These are phyloP conservation scores for Etheostoma spectabile DNA, from an alignment of 2,113 vertebrate species.

Conservation along the genomic window DNA sequence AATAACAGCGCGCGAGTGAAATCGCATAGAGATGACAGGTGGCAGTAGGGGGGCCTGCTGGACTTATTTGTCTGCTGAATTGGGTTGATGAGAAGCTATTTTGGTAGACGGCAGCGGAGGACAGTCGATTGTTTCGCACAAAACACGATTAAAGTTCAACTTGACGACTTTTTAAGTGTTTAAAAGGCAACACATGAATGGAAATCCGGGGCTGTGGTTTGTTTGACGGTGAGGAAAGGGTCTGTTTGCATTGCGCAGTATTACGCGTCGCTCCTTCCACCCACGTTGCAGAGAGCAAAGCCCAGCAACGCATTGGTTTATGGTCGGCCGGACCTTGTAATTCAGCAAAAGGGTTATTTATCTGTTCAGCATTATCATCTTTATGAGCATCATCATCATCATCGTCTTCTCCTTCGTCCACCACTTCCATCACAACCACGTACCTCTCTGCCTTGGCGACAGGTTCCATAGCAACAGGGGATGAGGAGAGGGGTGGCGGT, in stretches of 20 bases:
- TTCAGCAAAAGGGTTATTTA: conserved; percentile 19
- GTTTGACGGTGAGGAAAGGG: conserved; percentile 68
- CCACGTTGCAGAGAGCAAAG: conserved; percentile 80
- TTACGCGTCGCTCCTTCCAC: conserved; percentile 81
- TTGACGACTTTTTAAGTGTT: conserved; percentile 35
- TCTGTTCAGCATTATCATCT: conserved; percentile 35
- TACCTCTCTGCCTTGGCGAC: conserved; percentile 80
- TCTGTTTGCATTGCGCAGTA: conserved; percentile 83
- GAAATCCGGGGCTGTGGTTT: conserved; percentile 34
- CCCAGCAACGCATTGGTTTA: conserved; percentile 45
- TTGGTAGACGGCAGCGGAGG: conserved; percentile 16
- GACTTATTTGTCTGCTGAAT: conserved; percentile 63
- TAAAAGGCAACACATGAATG: neutral
- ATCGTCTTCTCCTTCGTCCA: conserved; percentile 33
- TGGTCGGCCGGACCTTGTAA: conserved; percentile 18
- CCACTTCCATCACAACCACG: conserved; percentile 70
- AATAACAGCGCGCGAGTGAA: neutral
- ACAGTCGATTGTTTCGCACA: conserved; percentile 16
- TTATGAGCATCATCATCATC: conserved; percentile 33
- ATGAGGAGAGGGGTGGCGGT: conserved; percentile 61
- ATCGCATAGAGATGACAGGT: conserved; percentile 68
- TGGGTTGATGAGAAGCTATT: conserved; percentile 66
- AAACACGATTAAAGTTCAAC: conserved; percentile 50
- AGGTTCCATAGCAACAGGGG: conserved; percentile 85
- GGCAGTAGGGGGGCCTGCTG: conserved; percentile 68